Conservation (phyloP, 2,113 vertebrate genomes). For the Cyanistes caeruleus region DNA sequence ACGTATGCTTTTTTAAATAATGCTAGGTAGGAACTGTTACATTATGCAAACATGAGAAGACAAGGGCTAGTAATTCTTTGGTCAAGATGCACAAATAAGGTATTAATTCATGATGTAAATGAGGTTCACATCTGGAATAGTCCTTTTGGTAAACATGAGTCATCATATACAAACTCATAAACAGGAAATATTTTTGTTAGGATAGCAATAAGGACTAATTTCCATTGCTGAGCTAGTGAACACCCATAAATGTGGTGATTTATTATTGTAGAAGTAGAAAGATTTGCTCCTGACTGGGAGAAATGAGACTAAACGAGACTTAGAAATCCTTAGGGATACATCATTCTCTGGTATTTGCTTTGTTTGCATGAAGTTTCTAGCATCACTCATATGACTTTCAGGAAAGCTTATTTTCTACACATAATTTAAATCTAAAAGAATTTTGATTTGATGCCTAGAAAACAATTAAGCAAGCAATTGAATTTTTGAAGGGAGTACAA, state of each 20-base stretch:
- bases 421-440: conserved; percentile 59
- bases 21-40: neutral
- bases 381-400: conserved; percentile 20
- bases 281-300: neutral
- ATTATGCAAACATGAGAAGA: neutral
- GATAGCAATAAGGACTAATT: neutral
- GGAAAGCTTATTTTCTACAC: conserved; percentile 26
- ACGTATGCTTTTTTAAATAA: neutral
- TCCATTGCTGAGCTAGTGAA: neutral
- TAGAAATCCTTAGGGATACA: neutral
- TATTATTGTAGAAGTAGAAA: neutral
- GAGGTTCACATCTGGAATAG: neutral
- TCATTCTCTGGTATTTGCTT: neutral
- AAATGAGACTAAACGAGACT: neutral
- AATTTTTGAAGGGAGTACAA: conserved; percentile 42
- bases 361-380: conserved; percentile 11
- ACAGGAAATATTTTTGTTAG: conserved; percentile 8
- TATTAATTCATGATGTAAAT: neutral
- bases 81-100: neutral
- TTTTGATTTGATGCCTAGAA: conserved; percentile 64
- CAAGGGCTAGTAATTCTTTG: neutral
- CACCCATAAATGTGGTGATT: neutral
- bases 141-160: neutral
- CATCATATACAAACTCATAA: neutral
- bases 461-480: conserved; percentile 63